Conservation (phyloP, 2,113 vertebrate species). For the Spea bombifrons region DNA sequence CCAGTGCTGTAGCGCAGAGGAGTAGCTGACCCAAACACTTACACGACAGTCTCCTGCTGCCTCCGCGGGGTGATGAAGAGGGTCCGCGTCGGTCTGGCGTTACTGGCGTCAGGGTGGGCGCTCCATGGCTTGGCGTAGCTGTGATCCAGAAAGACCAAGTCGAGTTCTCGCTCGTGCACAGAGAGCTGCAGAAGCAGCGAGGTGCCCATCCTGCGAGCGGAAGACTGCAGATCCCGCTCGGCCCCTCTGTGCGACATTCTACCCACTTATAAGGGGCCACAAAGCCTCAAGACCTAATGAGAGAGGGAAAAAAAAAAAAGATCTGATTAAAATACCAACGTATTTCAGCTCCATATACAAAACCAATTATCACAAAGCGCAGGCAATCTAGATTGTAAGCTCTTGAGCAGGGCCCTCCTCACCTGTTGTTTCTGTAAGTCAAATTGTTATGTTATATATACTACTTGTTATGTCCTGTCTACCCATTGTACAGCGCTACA, state of each 20-base stretch:
- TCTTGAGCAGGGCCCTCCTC: too few relatives aligned
- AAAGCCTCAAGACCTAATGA: neutral
- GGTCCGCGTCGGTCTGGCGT: slow-evolving; percentile 83
- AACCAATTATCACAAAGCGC: too few relatives aligned
- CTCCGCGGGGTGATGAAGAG: slow-evolving; percentile 85
- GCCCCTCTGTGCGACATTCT: slow-evolving; percentile 75
- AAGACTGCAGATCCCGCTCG: slow-evolving; percentile 85
- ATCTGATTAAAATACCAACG: neutral
- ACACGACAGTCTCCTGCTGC: slow-evolving; percentile 76
- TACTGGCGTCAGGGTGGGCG: slow-evolving; percentile 91
- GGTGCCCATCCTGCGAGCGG: slow-evolving; percentile 87
- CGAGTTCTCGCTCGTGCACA: slow-evolving; percentile 85
- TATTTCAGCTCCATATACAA: too few relatives aligned
- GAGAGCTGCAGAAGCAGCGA: slow-evolving; percentile 91
- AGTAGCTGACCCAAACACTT: slow-evolving; percentile 56
- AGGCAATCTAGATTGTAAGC: too few relatives aligned
- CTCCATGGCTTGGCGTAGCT: slow-evolving; percentile 97
- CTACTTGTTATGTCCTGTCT: too few relatives aligned
- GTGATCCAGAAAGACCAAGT: slow-evolving; percentile 91
- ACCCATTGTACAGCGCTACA: too few relatives aligned
- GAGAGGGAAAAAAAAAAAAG: neutral
- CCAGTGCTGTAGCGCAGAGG: too few relatives aligned
- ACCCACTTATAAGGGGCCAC: slow-evolving; percentile 14
- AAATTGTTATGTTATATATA: too few relatives aligned
- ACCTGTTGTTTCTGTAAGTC: too few relatives aligned